Conservation (phyloP, 2,113 vertebrate species). For the Sclerurus mexicanus region DNA sequence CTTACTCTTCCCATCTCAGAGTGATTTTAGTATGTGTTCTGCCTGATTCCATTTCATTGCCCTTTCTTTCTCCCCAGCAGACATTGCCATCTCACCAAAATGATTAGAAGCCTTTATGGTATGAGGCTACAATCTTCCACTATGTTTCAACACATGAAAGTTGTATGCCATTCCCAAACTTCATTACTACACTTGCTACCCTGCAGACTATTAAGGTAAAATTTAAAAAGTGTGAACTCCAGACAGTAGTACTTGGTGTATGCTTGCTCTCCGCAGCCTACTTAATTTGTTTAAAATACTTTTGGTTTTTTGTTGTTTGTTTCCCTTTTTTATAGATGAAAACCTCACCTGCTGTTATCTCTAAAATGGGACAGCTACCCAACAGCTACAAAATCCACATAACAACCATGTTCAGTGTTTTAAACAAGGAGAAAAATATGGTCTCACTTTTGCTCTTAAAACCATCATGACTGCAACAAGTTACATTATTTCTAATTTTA, state of each 20-base stretch:
- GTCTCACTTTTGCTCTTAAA: background rate
- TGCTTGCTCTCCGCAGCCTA: background rate
- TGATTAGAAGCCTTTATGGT: background rate
- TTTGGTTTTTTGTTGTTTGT: background rate
- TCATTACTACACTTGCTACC: background rate
- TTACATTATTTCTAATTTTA: background rate
- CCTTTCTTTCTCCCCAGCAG: background rate
- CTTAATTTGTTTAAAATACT: background rate
- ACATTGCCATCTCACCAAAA: background rate
- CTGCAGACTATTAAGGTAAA: background rate
- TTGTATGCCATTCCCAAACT: background rate
- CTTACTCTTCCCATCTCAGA: background rate
- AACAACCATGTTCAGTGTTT: background rate
- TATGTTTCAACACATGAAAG: background rate
- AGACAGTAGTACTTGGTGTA: background rate
- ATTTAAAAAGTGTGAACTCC: background rate
- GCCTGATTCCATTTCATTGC: background rate
- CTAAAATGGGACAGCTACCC: background rate
- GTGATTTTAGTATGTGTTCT: background rate
- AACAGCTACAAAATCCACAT: background rate
- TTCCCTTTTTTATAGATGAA: background rate
- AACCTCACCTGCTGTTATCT: background rate
- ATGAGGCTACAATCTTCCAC: background rate
- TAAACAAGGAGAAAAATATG: background rate
- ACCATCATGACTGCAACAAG: background rate